phyloP scores from a whole-genome alignment of 2,888 invertebrate species.

The Lamellibrachia columna region DNA sequence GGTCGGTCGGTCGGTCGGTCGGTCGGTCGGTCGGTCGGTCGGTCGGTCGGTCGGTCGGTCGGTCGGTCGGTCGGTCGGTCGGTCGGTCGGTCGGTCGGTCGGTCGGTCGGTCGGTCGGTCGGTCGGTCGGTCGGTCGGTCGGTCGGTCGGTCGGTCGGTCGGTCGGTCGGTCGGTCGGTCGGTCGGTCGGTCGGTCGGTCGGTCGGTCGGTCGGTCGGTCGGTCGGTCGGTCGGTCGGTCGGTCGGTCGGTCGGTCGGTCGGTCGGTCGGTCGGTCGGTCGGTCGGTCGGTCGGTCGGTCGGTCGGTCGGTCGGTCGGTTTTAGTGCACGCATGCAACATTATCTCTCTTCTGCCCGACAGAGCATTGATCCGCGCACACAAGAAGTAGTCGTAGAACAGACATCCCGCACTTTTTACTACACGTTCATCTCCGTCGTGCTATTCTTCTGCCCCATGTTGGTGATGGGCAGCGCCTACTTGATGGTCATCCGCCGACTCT shows the following conservation, averaged over 20 bases:
- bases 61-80: not conserved
- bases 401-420: slow-evolving; percentile 77
- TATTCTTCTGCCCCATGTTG: slow-evolving; percentile 81
- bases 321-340: not conserved
- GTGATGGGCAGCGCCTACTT: slow-evolving; percentile 80
- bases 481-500: slow-evolving; percentile 77
- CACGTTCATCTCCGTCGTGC: slow-evolving; percentile 78
- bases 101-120: not conserved
- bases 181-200: not conserved
- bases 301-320: not conserved
- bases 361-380: slow-evolving; percentile 31
- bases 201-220: not conserved
- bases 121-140: not conserved
- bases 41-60: not conserved
- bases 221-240: not conserved
- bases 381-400: slow-evolving; percentile 34
- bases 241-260: not conserved
- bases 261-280: not conserved
- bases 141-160: not conserved
- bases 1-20: not conserved
- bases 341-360: not conserved
- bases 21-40: not conserved
- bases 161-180: not conserved
- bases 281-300: not conserved
- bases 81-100: not conserved